Conservation (phyloP, 2,797 vertebrate species). For the Brachyrhaphis roseni region DNA sequence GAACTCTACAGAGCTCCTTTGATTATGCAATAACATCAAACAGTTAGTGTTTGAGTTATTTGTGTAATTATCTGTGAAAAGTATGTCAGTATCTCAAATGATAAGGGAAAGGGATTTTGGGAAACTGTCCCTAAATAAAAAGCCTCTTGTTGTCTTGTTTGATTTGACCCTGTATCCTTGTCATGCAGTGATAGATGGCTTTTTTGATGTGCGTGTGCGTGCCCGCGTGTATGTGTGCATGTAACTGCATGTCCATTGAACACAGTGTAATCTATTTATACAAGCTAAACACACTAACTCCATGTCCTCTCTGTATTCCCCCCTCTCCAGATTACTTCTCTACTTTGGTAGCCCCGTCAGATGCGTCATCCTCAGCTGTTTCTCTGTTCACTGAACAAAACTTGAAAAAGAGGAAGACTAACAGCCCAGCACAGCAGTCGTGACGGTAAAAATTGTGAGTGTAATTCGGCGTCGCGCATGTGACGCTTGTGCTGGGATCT, state of each 20-base stretch:
- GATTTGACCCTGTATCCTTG: slow-evolving; percentile 55
- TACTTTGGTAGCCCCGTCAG: slow-evolving; percentile 35
- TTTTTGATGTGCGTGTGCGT: slow-evolving; percentile 50
- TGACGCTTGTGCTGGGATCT: slow-evolving; percentile 34
- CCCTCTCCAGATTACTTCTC: slow-evolving; percentile 42
- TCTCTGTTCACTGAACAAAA: slow-evolving; percentile 20
- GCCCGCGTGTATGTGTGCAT: slow-evolving; percentile 22
- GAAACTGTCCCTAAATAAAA: slow-evolving; percentile 74
- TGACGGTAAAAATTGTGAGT: not conserved
- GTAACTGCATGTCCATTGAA: slow-evolving; percentile 35
- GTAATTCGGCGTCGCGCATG: slow-evolving; percentile 2
- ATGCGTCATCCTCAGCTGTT: slow-evolving; percentile 3
- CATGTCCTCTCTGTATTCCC: slow-evolving; percentile 35
- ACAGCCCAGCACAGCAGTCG: not conserved
- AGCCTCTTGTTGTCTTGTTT: slow-evolving; percentile 72
- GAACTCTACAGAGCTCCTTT: slow-evolving; percentile 5
- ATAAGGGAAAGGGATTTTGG: slow-evolving; percentile 52
- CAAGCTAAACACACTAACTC: slow-evolving; percentile 45
- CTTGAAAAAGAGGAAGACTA: slow-evolving; percentile 26
- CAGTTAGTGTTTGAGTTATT: slow-evolving; percentile 29
- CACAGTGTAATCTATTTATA: slow-evolving; percentile 60
- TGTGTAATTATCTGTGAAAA: slow-evolving; percentile 50
- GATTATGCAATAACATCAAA: slow-evolving; percentile 18
- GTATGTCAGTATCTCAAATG: slow-evolving; percentile 51
- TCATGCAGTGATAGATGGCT: slow-evolving; percentile 69